Base-by-base conservation (phyloP, 2,797 vertebrate species). In the Gephyroberyx darwinii region DNA sequence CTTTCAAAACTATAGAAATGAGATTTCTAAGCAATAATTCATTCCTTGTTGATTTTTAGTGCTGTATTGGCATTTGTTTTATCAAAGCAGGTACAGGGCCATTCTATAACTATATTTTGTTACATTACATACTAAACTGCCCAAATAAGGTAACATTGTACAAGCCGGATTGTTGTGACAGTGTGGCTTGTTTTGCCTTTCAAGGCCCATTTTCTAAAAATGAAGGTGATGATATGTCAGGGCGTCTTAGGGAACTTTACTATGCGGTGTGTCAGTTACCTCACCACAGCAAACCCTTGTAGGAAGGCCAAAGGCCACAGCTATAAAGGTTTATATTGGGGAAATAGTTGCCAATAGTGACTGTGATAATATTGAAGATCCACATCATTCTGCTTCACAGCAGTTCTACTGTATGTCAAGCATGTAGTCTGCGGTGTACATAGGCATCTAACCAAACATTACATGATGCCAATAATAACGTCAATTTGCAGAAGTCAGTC, bases 271-370 rank as follows among this genome's bases (percentile, higher is more conserved):
- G 45, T 77, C 67, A 77, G 47, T 70, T 66, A 55, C 66, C 52
- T 79, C 78, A 59, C 62, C 48, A 35, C 50, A 76, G 69, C 20
- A 43, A 68, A 55, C 17, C 22, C 45, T 16, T 59, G 19, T 52
- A 59, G 17, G 55, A 69, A 72, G 26, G 58, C 63, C 75, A 71
- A 71, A 59, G 33, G 57, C 64, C 77, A 78, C 61, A 80, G 53
- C 60, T 71, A 81, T 74, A 68, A 79, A 77, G 48, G 60, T 83
- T 77, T 65, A 60, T 64, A 69, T 67, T 22, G 20, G 8, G 19
- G 41, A 63, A 72, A 62, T 30, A 20, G 47, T 48, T 77, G 55
- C 67, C 56, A 65, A 62, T 9, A 61, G 22, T 58, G 62, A 73
- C 71, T 51, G 39, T 58, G 41, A 75, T 50, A 67, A 74, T 51